Evolutionary conservation across 1,140 invertebrate genomes (phyloP), one percentile per base, ranked within the genome.

Genomic region (Cardiocondyla obscurior): DNA sequence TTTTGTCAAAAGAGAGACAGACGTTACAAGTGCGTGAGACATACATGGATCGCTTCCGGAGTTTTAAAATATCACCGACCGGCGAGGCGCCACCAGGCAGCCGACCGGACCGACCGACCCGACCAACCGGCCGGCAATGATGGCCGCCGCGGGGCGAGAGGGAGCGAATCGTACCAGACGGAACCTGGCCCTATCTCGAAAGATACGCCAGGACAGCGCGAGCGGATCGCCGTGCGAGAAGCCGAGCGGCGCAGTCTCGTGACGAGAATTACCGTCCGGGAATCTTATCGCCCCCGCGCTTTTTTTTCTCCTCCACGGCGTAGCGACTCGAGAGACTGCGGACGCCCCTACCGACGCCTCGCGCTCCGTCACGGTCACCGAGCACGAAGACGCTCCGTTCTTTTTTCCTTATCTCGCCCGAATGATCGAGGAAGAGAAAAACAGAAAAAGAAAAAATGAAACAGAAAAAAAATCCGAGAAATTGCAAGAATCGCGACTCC

Each of bases 111-210:
- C 42, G 64, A 62, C 46, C 46, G 30, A 33, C 10, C 10, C 81
- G 46, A 79, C 70, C 69, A 58, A 83, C 83, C 88, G 86, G 86
- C 85, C 86, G 86, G 85, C 85, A 74, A 88, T 46, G 74, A 87
- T 86, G 58, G 60, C 76, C 16, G 53, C 51, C n/a, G 44, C 67
- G 82, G 33, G 28, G 33, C 28, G 33, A 57, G 22, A 14, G 16
- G 25, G 53, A 14, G 25, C 39, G 22, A 14, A 42, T 12, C 6
- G 25, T 3, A 4, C n/a, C n/a, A 10, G 74, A 65, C 65, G 39
- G 83, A 74, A 16, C 22, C 12, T 0, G 39, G 12, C 16, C 3
- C 3, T 36, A 39, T 25, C 44, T 60, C 7, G 77, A 74, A 67
- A 85, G 83, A 60, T 89, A 85, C 60, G 55, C 46, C 64, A 8